A percentile compares a stretch with the other conserved stretches of the same genome.
These are phyloP conservation scores for Oryctolagus cuniculus DNA, from an alignment of 2,113 vertebrate genomes.

Conservation along the genomic window mOryCun1.1 NC_091433.1:150124001-150124500, in stretches of 20 bases:
- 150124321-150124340: not conserved
- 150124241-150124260: not conserved
- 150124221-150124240: not conserved
- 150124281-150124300: not conserved
- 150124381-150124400: constrained; percentile 1
- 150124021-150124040: not conserved
- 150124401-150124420: not conserved
- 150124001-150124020: not conserved
- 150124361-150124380: constrained; percentile 50
- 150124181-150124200: not conserved
- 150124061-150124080: not conserved
- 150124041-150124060: not conserved
- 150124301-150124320: not conserved
- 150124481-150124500: not conserved
- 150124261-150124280: not conserved
- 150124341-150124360: constrained; percentile 1
- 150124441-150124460: not conserved
- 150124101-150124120: not conserved
- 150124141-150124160: not conserved
- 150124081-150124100: not conserved
- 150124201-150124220: not conserved
- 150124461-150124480: not conserved
- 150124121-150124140: not conserved
- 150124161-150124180: not conserved
- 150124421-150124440: constrained; percentile 47